Evolutionary conservation across 2,888 invertebrate species (phyloP).

Genomic region (Arctia plantaginis): DNA sequence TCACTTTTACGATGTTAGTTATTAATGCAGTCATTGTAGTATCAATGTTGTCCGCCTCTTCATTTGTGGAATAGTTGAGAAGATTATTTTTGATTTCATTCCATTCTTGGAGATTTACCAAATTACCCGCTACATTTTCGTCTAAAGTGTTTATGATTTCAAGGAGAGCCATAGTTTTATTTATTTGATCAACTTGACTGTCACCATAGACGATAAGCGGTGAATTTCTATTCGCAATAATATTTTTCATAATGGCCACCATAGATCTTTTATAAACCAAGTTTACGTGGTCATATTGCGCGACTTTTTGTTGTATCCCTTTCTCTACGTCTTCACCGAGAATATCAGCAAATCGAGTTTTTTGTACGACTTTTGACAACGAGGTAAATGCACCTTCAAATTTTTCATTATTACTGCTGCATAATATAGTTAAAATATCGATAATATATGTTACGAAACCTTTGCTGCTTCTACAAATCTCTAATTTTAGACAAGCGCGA

Average conservation of each 20-base stretch:
- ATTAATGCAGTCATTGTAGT: background rate
- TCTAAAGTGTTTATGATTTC: constrained; percentile 44
- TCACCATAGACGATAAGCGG: constrained; percentile 44
- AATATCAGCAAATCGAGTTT: constrained; percentile 40
- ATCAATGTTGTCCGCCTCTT: background rate
- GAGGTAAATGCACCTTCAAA: constrained; percentile 53
- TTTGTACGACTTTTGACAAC: constrained; percentile 54
- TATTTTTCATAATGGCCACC: background rate
- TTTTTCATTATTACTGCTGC: constrained; percentile 47
- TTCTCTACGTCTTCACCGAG: constrained; percentile 21
- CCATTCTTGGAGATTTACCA: constrained; percentile 5
- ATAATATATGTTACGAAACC: constrained; percentile 53
- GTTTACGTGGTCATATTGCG: background rate
- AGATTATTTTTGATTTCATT: background rate
- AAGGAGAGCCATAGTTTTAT: constrained; percentile 54
- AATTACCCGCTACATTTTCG: background rate
- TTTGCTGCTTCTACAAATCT: constrained; percentile 51
- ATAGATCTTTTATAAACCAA: background rate
- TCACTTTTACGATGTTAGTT: background rate
- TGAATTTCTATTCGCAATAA: constrained; percentile 42
- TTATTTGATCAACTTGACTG: constrained; percentile 31
- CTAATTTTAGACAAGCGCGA: constrained; percentile 58
- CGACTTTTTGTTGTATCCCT: background rate
- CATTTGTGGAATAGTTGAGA: background rate
- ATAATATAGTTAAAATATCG: constrained; percentile 48